A percentile compares a stretch with the other conserved stretches of the same genome.
Evolutionary conservation across 2,888 invertebrate species (phyloP).

Genomic region (Stenoptilia bipunctidactyla): DNA sequence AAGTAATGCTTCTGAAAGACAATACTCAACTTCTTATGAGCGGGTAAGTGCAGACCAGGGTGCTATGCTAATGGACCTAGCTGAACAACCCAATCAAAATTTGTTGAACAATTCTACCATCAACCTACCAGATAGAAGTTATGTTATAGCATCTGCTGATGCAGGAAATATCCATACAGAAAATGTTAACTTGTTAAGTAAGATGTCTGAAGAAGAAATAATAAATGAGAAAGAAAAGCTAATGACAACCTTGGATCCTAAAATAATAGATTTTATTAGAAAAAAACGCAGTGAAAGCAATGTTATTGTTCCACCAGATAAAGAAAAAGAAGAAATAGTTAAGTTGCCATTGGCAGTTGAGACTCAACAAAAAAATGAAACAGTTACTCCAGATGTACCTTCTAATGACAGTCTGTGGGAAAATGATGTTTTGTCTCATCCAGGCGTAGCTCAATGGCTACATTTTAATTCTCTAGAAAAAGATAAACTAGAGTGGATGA

Average conservation of each 20-base stretch:
- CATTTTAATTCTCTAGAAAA: constrained; percentile 89
- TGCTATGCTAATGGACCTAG: neutral
- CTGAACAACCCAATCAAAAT: too few relatives aligned
- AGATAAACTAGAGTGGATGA: constrained; percentile 92
- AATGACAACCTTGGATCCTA: constrained; percentile 74
- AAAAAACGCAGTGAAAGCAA: constrained; percentile 28
- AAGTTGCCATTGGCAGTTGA: constrained; percentile 11
- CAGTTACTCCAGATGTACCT: constrained; percentile 3
- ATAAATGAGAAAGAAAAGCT: constrained; percentile 79
- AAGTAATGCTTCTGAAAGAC: constrained; percentile 7
- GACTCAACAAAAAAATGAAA: constrained; percentile 29
- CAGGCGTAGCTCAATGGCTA: constrained; percentile 79
- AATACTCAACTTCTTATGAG: constrained; percentile 17
- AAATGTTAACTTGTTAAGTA: constrained; percentile 75
- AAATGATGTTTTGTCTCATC: constrained; percentile 71
- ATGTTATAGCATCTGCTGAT: constrained; percentile 55
- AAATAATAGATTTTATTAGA: constrained; percentile 76
- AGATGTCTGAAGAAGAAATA: constrained; percentile 83
- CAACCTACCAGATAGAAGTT: constrained; percentile 46
- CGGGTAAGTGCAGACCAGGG: constrained; percentile 15
- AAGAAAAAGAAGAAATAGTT: constrained; percentile 7
- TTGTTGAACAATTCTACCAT: constrained; percentile 14
- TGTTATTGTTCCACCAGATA: neutral
- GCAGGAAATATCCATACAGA: constrained; percentile 78
- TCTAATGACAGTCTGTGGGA: constrained; percentile 48